Percentiles rank a stretch among this genome's conserved stretches.
These are phyloP conservation scores for Fragum whitleyi DNA, from an alignment of 2,888 invertebrate species.

Conservation along the genomic window DNA sequence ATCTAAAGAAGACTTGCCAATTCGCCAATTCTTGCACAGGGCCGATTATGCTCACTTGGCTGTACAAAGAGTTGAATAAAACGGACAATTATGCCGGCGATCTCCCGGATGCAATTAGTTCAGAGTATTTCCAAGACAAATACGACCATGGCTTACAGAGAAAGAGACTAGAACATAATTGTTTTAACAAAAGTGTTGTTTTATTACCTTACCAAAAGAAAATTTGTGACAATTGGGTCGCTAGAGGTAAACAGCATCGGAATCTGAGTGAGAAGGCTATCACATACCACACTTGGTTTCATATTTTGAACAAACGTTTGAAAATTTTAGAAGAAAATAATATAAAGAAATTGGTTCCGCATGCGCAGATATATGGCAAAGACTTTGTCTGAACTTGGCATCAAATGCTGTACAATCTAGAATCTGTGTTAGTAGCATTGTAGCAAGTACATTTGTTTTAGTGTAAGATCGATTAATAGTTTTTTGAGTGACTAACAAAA, in stretches of 20 bases:
- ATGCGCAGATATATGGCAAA: not conserved
- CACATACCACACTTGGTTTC: constrained; percentile 7
- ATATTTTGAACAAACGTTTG: not conserved
- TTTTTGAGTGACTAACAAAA: too few relatives aligned
- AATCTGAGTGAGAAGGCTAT: constrained; percentile 9
- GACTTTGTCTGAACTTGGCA: not conserved
- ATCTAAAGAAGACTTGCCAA: not conserved
- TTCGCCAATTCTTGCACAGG: constrained; percentile 4
- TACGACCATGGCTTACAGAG: not conserved
- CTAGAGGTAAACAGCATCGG: not conserved
- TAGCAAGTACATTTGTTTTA: too few relatives aligned
- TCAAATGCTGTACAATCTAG: too few relatives aligned
- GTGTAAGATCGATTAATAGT: too few relatives aligned
- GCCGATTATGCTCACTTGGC: not conserved
- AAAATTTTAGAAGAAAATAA: not conserved
- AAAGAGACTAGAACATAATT: not conserved
- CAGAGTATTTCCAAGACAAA: constrained; percentile 10
- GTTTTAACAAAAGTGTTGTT: not conserved
- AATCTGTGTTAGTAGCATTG: too few relatives aligned
- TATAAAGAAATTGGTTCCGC: not conserved
- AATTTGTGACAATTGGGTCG: constrained; percentile 1
- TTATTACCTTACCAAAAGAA: not conserved
- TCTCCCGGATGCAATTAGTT: not conserved
- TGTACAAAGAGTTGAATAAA: constrained; percentile 2
- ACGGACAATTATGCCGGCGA: not conserved